Percentiles rank a stretch among this genome's conserved stretches.
Evolutionary conservation across 2,797 vertebrate species (phyloP).

Genomic region (Champsocephalus esox): DNA sequence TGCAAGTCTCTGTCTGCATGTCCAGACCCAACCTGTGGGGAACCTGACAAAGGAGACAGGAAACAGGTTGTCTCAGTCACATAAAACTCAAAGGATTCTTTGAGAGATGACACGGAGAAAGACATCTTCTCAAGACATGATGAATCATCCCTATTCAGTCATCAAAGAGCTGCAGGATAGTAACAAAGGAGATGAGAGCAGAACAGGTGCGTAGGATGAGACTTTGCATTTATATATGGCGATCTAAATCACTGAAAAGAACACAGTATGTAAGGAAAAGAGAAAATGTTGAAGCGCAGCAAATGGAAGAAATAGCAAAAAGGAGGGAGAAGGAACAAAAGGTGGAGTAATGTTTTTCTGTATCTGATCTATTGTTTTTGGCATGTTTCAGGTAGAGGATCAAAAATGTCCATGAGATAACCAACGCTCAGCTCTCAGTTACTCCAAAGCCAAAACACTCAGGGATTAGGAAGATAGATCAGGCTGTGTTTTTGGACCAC

Average conservation of each 20-base stretch:
- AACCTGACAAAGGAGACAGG: constrained; percentile 59
- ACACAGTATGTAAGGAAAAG: background rate
- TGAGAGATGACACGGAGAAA: constrained; percentile 29
- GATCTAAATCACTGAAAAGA: constrained; percentile 11
- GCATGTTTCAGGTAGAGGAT: constrained; percentile 52
- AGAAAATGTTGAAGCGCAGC: constrained; percentile 8
- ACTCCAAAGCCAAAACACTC: constrained; percentile 54
- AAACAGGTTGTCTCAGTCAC: constrained; percentile 56
- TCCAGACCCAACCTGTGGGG: constrained; percentile 41
- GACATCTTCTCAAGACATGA: constrained; percentile 17
- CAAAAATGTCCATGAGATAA: constrained; percentile 74
- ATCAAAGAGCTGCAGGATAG: background rate
- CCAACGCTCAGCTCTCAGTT: constrained; percentile 44
- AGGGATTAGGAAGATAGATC: constrained; percentile 57
- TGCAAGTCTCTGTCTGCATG: constrained; percentile 51
- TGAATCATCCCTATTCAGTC: constrained; percentile 35
- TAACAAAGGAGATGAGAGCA: constrained; percentile 9
- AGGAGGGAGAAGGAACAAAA: constrained; percentile 9
- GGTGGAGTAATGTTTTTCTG: constrained; percentile 37
- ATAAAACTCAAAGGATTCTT: constrained; percentile 34
- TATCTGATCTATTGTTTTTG: constrained; percentile 70
- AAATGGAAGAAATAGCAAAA: constrained; percentile 5
- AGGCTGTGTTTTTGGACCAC: constrained; percentile 42
- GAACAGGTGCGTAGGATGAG: constrained; percentile 29
- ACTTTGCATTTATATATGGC: background rate